Evolutionary conservation across 2,888 invertebrate genomes (phyloP).

Genomic region (Drosophila vallismaia): DNA sequence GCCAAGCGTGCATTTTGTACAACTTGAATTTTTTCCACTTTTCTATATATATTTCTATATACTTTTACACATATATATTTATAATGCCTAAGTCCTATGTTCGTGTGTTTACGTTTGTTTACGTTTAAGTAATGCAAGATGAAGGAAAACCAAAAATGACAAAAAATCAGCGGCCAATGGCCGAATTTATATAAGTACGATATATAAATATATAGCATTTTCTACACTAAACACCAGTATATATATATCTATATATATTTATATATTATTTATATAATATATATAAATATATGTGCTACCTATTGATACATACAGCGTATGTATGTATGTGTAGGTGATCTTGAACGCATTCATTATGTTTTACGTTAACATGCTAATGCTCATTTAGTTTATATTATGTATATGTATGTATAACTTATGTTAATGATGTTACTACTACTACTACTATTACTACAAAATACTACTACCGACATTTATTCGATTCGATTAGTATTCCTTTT

Average conservation of each 20-base stretch:
- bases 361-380: constrained; percentile 62
- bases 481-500: constrained; percentile 48
- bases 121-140: constrained; percentile 60
- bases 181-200: constrained; percentile 48
- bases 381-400: constrained; percentile 48
- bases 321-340: constrained; percentile 62
- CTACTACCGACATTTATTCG: constrained; percentile 45
- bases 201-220: constrained; percentile 38
- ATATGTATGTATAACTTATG: constrained; percentile 53
- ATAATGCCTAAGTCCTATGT: constrained; percentile 67
- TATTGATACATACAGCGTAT: constrained; percentile 40
- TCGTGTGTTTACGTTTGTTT: constrained; percentile 69
- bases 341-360: constrained; percentile 68
- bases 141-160: constrained; percentile 52
- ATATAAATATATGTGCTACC: constrained; percentile 23
- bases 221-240: constrained; percentile 20
- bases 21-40: constrained; percentile 47
- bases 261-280: constrained; percentile 26
- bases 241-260: constrained; percentile 12
- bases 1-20: constrained; percentile 50
- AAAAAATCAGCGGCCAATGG: constrained; percentile 68
- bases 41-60: constrained; percentile 49
- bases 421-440: constrained; percentile 56
- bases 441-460: constrained; percentile 44
- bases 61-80: constrained; percentile 47